Evolutionary conservation across 2,113 vertebrate genomes (phyloP), one percentile per base, ranked within the genome.

Genomic region (Lanius ludovicianus): DNA sequence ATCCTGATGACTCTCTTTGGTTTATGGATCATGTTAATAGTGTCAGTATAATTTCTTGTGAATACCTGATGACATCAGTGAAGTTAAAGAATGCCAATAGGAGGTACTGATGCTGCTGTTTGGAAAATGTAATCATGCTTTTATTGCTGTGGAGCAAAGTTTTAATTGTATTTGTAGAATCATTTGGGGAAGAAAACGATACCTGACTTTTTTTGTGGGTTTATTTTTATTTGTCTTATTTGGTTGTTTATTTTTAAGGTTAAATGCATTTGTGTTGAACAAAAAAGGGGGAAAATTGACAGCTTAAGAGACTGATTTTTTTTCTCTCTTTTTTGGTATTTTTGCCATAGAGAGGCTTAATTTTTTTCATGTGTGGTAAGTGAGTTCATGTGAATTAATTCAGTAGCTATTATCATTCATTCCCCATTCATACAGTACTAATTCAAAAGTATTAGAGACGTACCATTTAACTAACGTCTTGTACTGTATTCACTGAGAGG

Each of bases 401-500:
- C 74, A 75, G 42, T 89, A 90, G 75, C 69, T 93, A 15, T 95
- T 90, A 64, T 60, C 74, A 80, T 94, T 90, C 79, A 74, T 96
- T 93, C 94, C 67, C 88, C 75, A 30, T 96, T 94, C 76, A 90
- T 93, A 95, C 96, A 88, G 69, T 94, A 91, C 94, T 95, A 95
- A 96, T 96, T 95, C 91, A 95, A 37, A 95, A 97, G 90, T 94
- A 55, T 77, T 94, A 95, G 95, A 91, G 89, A 87, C 77, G 80
- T 97, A 78, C 91, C 73, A 62, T 97, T 89, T 96, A 94, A 88
- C 96, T 96, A 96, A 96, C 91, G 41, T 94, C 91, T 90, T 96
- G 95, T 96, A 88, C 96, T 96, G 83, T 97, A 84, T 96, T 96
- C 97, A 90, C 96, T 94, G 77, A 84, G 83, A 96, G 79, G 96